phyloP scores from a whole-genome alignment of 2,888 invertebrate genomes.

The Endotricha flammealis region DNA sequence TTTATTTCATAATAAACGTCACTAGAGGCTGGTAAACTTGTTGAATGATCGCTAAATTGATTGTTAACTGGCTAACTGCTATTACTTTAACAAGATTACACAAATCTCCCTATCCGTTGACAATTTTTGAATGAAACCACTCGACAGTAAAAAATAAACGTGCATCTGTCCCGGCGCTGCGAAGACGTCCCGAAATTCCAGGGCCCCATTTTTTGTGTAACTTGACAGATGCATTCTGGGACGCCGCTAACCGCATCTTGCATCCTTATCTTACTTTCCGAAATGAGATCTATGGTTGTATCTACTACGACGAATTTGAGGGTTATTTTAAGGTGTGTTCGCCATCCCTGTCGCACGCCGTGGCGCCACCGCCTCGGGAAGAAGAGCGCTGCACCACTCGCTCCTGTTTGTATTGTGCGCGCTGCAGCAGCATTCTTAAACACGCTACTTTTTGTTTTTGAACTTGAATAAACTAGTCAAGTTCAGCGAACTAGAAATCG shows the following conservation, averaged over 20 bases:
- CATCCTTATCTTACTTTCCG: conserved; percentile 65
- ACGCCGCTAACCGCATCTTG: conserved; percentile 73
- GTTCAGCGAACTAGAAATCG: conserved; percentile 41
- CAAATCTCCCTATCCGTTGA: conserved; percentile 69
- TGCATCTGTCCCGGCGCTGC: conserved; percentile 62
- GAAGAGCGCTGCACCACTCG: conserved; percentile 46
- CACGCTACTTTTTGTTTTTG: conserved; percentile 56
- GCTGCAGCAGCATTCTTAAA: conserved; percentile 56
- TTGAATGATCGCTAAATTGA: conserved; percentile 54
- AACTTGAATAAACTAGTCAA: conserved; percentile 31
- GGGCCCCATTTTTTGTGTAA: conserved; percentile 66
- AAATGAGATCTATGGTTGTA: conserved; percentile 60
- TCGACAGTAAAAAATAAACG: conserved; percentile 64
- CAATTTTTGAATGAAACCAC: conserved; percentile 75
- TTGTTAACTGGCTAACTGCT: conserved; percentile 51
- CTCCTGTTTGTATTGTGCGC: conserved; percentile 63
- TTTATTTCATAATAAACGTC: neutral
- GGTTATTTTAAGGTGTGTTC: conserved; percentile 69
- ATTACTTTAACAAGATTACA: conserved; percentile 73
- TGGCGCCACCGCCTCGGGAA: conserved; percentile 63
- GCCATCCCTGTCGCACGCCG: conserved; percentile 62
- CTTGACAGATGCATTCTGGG: conserved; percentile 76
- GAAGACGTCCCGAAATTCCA: conserved; percentile 73
- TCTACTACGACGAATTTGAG: conserved; percentile 62
- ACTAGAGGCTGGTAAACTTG: conserved; percentile 29